Conservation (phyloP, 2,113 vertebrate genomes). For the Pseudorectes ferrugineus region DNA sequence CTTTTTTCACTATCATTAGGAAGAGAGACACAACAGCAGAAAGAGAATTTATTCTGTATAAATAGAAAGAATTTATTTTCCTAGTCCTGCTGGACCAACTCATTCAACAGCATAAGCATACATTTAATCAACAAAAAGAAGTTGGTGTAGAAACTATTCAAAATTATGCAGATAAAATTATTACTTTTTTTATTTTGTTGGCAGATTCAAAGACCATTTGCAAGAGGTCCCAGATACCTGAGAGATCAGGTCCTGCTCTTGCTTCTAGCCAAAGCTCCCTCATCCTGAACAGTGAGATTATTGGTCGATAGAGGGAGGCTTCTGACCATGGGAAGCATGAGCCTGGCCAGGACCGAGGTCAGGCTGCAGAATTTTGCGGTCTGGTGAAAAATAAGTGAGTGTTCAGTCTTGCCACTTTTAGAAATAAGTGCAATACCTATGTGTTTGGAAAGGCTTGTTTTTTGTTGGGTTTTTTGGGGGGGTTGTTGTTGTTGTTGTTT, state of each 20-base stretch:
- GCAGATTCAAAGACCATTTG: not conserved
- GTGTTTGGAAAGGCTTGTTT: not conserved
- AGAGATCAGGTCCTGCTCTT: not conserved
- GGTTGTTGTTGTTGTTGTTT: not conserved
- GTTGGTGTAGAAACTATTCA: not conserved
- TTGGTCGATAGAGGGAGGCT: slow-evolving; percentile 49
- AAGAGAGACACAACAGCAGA: not conserved
- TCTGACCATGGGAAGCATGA: not conserved
- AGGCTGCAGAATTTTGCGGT: not conserved
- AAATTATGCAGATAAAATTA: not conserved
- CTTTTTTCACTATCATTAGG: not conserved
- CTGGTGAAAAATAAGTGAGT: not conserved
- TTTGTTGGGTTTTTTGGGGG: not conserved
- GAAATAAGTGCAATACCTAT: not conserved
- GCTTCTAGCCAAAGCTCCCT: not conserved
- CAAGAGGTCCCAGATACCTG: not conserved
- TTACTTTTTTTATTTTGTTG: not conserved
- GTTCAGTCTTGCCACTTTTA: not conserved
- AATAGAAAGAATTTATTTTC: not conserved
- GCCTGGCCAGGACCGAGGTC: not conserved
- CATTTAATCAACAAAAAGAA: not conserved
- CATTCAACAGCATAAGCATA: not conserved
- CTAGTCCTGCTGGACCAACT: not conserved
- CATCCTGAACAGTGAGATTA: not conserved
- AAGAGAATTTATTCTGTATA: not conserved